Evolutionary conservation across 2,113 vertebrate genomes (phyloP).

Genomic region (Cebidichthys violaceus): DNA sequence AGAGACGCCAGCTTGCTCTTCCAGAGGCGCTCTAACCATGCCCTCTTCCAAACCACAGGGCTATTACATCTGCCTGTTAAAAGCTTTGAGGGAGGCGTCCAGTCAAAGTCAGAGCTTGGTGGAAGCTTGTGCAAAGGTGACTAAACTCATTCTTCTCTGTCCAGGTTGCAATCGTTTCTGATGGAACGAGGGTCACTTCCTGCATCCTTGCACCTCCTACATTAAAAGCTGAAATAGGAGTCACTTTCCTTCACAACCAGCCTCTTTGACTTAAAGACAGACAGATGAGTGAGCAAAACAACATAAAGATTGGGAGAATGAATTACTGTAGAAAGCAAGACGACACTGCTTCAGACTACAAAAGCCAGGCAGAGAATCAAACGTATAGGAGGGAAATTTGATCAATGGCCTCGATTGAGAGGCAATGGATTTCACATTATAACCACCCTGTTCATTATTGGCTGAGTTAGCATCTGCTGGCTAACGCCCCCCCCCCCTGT

Average conservation of each 20-base stretch:
- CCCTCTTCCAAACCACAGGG: constrained; percentile 80
- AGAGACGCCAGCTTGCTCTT: constrained; percentile 74
- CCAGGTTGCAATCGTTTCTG: constrained; percentile 42
- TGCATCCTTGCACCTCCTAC: constrained; percentile 6
- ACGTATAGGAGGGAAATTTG: constrained; percentile 58
- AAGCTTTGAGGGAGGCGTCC: constrained; percentile 79
- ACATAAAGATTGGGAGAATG: not conserved
- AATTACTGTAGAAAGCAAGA: constrained; percentile 23
- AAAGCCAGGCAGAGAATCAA: constrained; percentile 53
- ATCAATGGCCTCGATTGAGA: constrained; percentile 77
- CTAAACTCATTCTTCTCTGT: constrained; percentile 66
- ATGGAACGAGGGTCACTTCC: constrained; percentile 2
- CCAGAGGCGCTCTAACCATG: constrained; percentile 70
- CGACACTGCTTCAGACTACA: constrained; percentile 19
- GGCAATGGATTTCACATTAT: constrained; percentile 79
- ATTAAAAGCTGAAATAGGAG: constrained; percentile 23
- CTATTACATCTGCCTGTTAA: constrained; percentile 81
- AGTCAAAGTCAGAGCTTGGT: constrained; percentile 73
- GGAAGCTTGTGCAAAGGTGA: constrained; percentile 72
- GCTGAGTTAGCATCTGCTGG: constrained; percentile 69
- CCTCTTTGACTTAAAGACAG: constrained; percentile 6
- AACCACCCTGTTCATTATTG: constrained; percentile 77
- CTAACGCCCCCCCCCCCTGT: constrained; percentile 64
- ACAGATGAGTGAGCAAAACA: constrained; percentile 7
- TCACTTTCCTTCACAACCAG: constrained; percentile 16